phyloP scores from a whole-genome alignment of 2,113 vertebrate genomes.

The Struthio camelus region DNA sequence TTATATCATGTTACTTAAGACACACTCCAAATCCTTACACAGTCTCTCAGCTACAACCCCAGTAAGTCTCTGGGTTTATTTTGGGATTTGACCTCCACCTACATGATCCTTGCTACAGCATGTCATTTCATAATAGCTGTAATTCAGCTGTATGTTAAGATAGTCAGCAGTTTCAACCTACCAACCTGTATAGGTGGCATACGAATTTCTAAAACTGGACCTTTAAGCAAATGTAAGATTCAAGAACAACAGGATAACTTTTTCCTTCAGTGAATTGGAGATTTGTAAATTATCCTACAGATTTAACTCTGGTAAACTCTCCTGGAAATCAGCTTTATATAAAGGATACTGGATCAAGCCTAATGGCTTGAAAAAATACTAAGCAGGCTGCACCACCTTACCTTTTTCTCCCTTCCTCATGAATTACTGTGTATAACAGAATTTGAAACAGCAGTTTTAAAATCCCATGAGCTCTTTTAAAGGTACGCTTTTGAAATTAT shows the following conservation, averaged over 20 bases:
- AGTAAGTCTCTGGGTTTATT: conserved; percentile 38
- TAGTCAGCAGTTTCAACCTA: background rate
- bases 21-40: conserved; percentile 36
- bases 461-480: background rate
- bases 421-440: background rate
- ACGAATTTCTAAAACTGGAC: background rate
- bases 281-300: background rate
- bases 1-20: conserved; percentile 50
- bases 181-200: background rate
- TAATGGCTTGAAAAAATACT: background rate
- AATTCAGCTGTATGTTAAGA: background rate
- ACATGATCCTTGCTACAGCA: conserved; percentile 52
- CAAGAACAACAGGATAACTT: background rate
- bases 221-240: background rate
- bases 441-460: background rate
- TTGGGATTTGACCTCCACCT: conserved; percentile 45
- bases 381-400: background rate
- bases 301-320: background rate
- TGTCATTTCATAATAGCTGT: conserved; percentile 1
- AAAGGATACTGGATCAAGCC: background rate
- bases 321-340: background rate
- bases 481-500: background rate
- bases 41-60: conserved; percentile 29
- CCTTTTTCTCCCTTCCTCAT: background rate
- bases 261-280: background rate